Evolutionary conservation across 1,140 invertebrate species (phyloP).

Genomic region (Ylistrum balloti): DNA sequence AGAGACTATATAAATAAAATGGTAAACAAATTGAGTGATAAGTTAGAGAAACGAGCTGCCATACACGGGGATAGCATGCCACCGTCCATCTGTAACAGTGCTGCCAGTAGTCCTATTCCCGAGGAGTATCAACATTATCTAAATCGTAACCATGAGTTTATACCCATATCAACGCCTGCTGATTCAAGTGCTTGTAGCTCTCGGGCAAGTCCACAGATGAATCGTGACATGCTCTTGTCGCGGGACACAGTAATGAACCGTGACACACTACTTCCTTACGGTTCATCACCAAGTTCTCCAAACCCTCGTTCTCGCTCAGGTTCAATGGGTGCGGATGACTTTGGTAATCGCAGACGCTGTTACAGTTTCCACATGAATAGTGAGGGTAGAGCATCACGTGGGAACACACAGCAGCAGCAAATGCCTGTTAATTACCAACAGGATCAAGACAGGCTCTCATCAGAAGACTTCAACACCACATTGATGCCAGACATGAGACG

Average conservation of each 20-base stretch:
- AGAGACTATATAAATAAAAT: slow-evolving; percentile 78
- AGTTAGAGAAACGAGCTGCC: slow-evolving; percentile 71
- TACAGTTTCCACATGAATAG: slow-evolving; percentile 79
- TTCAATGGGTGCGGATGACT: slow-evolving; percentile 75
- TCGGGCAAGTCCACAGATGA: slow-evolving; percentile 70
- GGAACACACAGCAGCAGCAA: slow-evolving; percentile 58
- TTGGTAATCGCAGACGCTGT: slow-evolving; percentile 72
- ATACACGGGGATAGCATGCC: slow-evolving; percentile 75
- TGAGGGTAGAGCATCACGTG: slow-evolving; percentile 72
- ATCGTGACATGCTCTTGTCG: slow-evolving; percentile 69
- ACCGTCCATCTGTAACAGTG: slow-evolving; percentile 75
- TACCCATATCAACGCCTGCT: slow-evolving; percentile 72
- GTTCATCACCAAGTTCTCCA: slow-evolving; percentile 69
- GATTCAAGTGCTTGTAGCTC: slow-evolving; percentile 69
- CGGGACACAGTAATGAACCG: neutral
- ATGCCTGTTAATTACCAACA: slow-evolving; percentile 52
- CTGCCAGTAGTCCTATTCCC: slow-evolving; percentile 76
- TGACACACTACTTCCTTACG: slow-evolving; percentile 65
- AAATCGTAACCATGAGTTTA: slow-evolving; percentile 72
- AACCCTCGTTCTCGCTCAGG: slow-evolving; percentile 75
- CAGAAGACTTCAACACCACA: slow-evolving; percentile 59
- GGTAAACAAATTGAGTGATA: slow-evolving; percentile 75
- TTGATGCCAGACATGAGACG: slow-evolving; percentile 75
- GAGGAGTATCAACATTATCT: slow-evolving; percentile 72
- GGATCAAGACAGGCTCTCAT: slow-evolving; percentile 64